These are phyloP conservation scores for Pampusana beccarii DNA, from an alignment of 2,113 vertebrate genomes.

Conservation along the genomic window DNA sequence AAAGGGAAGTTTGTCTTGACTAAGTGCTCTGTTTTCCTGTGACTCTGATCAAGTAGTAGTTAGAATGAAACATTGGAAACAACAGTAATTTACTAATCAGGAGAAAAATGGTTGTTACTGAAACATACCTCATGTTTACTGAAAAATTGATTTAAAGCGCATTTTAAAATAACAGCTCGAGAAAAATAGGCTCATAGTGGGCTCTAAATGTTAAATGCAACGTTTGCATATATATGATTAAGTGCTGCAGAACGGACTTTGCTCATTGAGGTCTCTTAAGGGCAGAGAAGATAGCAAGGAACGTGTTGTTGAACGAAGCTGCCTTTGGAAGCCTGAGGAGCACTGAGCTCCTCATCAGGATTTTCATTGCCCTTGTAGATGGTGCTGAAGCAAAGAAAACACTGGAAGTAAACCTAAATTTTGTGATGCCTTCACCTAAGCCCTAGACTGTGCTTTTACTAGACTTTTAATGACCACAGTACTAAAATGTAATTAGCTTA, in stretches of 20 bases:
- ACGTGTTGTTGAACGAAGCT: not conserved
- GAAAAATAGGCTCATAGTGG: not conserved
- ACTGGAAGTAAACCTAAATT: not conserved
- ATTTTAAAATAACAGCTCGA: constrained; percentile 38
- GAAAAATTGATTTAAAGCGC: constrained; percentile 32
- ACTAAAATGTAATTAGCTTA: not conserved
- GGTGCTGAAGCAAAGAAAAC: not conserved
- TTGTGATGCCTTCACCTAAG: not conserved
- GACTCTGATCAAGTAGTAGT: constrained; percentile 32
- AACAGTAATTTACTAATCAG: constrained; percentile 67
- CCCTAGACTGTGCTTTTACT: not conserved
- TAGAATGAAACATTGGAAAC: constrained; percentile 52
- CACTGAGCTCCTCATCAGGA: not conserved
- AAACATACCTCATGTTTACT: constrained; percentile 33
- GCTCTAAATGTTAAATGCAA: constrained; percentile 40
- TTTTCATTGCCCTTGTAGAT: not conserved
- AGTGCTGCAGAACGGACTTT: not conserved
- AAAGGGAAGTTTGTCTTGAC: constrained; percentile 60
- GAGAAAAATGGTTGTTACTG: constrained; percentile 47
- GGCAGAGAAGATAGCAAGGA: not conserved
- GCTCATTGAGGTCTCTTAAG: not conserved
- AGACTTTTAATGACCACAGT: not conserved
- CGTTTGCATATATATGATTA: constrained; percentile 35
- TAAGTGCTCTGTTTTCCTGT: constrained; percentile 50
- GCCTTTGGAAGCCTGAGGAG: constrained; percentile 6